phyloP scores from a whole-genome alignment of 2,113 vertebrate genomes.

The Typhlomys cinereus region DNA sequence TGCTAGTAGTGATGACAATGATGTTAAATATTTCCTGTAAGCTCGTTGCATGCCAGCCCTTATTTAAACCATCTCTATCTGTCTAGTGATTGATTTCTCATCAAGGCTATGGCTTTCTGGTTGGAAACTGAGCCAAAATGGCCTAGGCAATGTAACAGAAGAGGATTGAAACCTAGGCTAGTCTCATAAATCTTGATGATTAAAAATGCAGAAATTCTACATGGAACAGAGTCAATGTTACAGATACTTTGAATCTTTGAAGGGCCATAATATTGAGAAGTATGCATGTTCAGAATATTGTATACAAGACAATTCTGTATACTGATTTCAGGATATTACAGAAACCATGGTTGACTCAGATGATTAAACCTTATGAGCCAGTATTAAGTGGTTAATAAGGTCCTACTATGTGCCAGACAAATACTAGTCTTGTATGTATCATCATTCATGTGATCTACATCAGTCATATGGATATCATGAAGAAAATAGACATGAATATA shows the following conservation, averaged over 20 bases:
- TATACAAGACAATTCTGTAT: background rate
- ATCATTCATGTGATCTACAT: too few relatives aligned
- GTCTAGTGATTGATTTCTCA: background rate
- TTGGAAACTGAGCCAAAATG: background rate
- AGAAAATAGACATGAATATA: background rate
- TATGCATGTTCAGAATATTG: background rate
- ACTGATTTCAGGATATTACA: background rate
- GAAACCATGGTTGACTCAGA: background rate
- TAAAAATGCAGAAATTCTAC: background rate
- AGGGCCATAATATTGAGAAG: background rate
- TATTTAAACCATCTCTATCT: background rate
- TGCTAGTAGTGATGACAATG: background rate
- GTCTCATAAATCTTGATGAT: background rate
- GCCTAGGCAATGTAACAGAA: background rate
- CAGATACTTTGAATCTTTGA: background rate
- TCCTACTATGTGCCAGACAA: background rate
- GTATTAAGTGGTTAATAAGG: background rate
- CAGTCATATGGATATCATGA: too few relatives aligned
- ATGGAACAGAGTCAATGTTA: background rate
- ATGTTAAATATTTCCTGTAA: background rate
- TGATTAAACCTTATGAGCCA: background rate
- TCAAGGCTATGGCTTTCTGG: background rate
- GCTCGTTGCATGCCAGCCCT: background rate
- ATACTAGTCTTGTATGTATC: background rate
- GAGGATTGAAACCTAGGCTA: background rate